Conservation (phyloP, 2,888 invertebrate genomes). For the Nemotelus nigrinus region DNA sequence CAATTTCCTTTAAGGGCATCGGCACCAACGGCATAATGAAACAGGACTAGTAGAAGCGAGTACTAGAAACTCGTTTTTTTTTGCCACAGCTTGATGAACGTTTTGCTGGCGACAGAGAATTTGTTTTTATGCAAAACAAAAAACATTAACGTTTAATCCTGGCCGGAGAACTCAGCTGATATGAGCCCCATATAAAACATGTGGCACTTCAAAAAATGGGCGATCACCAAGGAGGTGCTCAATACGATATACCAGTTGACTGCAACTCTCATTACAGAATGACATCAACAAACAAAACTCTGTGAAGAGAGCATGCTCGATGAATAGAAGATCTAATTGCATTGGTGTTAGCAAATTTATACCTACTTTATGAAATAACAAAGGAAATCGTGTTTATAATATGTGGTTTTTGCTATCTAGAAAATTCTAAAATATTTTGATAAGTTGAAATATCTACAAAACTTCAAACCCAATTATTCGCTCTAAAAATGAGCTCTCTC, state of each 20-base stretch:
- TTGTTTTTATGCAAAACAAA: background rate
- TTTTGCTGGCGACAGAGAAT: background rate
- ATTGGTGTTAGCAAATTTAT: too few species aligned
- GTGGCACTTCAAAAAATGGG: background rate
- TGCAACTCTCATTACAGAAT: background rate
- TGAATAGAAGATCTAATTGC: background rate
- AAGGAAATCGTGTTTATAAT: too few species aligned
- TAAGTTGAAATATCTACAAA: too few species aligned
- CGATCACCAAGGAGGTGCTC: background rate
- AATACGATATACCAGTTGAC: background rate
- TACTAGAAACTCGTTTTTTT: too few species aligned
- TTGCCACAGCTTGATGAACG: background rate
- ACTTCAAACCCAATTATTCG: too few species aligned
- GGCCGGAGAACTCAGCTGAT: background rate
- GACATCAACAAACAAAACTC: background rate
- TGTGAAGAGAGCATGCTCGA: background rate
- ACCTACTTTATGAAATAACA: too few species aligned
- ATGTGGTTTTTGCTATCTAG: too few species aligned
- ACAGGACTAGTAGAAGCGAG: too few species aligned
- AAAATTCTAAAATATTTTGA: too few species aligned
- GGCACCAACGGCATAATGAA: too few species aligned
- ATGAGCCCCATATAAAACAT: slow-evolving; percentile 7
- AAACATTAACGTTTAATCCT: background rate
- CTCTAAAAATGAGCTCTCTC: too few species aligned
- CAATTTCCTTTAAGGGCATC: too few species aligned